phyloP scores from a whole-genome alignment of 1,140 invertebrate species.

The Trichonephila inaurata region DNA sequence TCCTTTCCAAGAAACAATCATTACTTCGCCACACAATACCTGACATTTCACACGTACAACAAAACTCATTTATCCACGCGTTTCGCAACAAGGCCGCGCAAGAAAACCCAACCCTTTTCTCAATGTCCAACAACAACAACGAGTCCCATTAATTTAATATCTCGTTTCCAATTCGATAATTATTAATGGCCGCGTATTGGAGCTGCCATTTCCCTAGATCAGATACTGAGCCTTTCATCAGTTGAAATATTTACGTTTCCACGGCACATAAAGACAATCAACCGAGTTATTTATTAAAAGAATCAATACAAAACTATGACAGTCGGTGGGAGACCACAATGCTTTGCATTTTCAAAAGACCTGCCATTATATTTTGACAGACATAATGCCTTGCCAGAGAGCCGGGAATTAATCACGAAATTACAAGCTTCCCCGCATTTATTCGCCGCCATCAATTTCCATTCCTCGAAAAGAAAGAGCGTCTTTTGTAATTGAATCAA shows the following conservation, averaged over 20 bases:
- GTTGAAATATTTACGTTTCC: conserved; percentile 34
- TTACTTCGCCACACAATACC: not conserved
- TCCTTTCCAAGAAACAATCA: not conserved
- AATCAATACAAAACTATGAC: conserved; percentile 15
- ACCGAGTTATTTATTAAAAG: conserved; percentile 51
- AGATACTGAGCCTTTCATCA: conserved; percentile 7
- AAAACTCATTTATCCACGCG: not conserved
- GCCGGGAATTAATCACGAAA: conserved; percentile 74
- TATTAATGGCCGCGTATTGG: conserved; percentile 10
- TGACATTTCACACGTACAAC: not conserved
- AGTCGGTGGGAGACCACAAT: not conserved
- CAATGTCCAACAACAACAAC: not conserved
- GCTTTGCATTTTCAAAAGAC: conserved; percentile 18
- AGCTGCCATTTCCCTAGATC: not conserved
- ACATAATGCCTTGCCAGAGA: conserved; percentile 40
- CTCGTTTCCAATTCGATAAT: conserved; percentile 24
- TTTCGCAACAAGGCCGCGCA: not conserved
- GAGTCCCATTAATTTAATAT: conserved; percentile 22
- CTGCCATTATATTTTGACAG: conserved; percentile 39
- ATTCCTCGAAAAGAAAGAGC: conserved; percentile 51
- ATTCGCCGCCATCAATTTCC: conserved; percentile 69
- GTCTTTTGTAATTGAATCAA: conserved; percentile 75
- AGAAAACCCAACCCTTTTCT: conserved; percentile 4
- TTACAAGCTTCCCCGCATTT: conserved; percentile 62
- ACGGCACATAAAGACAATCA: conserved; percentile 11